These are phyloP conservation scores for Acleris emargana DNA, from an alignment of 2,888 invertebrate species.

Conservation along the genomic window DNA sequence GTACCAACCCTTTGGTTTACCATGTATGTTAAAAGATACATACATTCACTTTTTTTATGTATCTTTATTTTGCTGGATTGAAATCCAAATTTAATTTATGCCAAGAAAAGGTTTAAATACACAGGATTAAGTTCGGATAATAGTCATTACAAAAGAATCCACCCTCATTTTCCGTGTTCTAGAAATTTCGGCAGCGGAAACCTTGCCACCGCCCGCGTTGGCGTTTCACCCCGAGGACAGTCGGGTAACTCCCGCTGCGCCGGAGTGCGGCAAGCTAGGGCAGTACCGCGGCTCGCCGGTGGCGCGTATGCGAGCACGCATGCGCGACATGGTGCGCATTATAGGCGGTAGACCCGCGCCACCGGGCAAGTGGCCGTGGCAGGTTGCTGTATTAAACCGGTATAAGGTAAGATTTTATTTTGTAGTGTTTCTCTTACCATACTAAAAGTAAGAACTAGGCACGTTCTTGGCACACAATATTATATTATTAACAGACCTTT, in stretches of 20 bases:
- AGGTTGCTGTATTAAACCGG: slow-evolving; percentile 94
- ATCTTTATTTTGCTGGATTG: too few relatives aligned
- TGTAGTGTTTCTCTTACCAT: background rate
- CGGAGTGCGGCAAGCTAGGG: slow-evolving; percentile 66
- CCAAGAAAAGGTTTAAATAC: too few relatives aligned
- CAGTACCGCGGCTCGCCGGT: slow-evolving; percentile 58
- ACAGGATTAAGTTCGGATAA: too few relatives aligned
- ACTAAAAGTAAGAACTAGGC: background rate
- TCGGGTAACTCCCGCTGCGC: slow-evolving; percentile 44
- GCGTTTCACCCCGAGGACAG: slow-evolving; percentile 67
- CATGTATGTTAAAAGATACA: too few relatives aligned
- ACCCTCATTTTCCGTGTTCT: slow-evolving; percentile 23
- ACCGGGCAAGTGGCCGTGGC: slow-evolving; percentile 97
- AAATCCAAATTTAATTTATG: too few relatives aligned
- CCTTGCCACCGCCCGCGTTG: slow-evolving; percentile 59
- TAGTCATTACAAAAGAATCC: background rate
- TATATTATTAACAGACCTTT: too few relatives aligned
- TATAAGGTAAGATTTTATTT: slow-evolving; percentile 84
- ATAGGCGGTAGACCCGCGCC: slow-evolving; percentile 93
- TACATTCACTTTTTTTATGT: too few relatives aligned
- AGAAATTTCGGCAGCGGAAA: slow-evolving; percentile 68
- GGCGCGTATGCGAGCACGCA: slow-evolving; percentile 58
- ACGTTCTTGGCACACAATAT: too few relatives aligned
- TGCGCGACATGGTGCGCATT: slow-evolving; percentile 88
- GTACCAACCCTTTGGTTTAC: too few relatives aligned